These are phyloP conservation scores for Sebastes oblongus DNA, from an alignment of 2,797 vertebrate genomes.

Conservation along the genomic window DNA sequence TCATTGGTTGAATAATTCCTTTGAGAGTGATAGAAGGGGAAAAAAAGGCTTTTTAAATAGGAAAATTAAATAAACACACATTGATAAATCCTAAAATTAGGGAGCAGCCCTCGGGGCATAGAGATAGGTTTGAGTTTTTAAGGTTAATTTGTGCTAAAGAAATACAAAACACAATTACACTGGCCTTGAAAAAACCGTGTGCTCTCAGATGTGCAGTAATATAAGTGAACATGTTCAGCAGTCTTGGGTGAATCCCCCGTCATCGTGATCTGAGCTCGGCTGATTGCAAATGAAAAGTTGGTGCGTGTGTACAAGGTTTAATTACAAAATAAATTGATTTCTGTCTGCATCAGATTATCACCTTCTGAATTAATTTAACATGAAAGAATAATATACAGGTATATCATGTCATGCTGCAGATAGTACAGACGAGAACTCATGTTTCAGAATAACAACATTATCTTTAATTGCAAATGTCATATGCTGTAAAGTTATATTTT, in stretches of 20 bases:
- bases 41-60: conserved; percentile 41
- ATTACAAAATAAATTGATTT: conserved; percentile 40
- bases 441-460: conserved; percentile 12
- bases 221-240: conserved; percentile 29
- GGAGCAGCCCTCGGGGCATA: conserved; percentile 46
- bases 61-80: conserved; percentile 69
- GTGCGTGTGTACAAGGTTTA: conserved; percentile 23
- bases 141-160: conserved; percentile 63
- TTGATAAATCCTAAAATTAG: conserved; percentile 66
- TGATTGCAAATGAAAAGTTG: conserved; percentile 51
- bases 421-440: neutral
- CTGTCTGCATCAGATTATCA: conserved; percentile 33
- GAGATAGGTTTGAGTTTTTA: conserved; percentile 61
- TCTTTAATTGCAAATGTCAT: conserved; percentile 10
- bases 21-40: conserved; percentile 17
- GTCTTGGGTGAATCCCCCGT: conserved; percentile 9
- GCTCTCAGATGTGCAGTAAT: conserved; percentile 39
- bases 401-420: neutral
- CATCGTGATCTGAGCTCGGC: conserved; percentile 22
- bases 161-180: conserved; percentile 56
- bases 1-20: conserved; percentile 52
- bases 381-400: conserved; percentile 2
- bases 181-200: conserved; percentile 45
- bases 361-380: conserved; percentile 32
- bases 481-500: conserved; percentile 14